Evolutionary conservation across 2,797 vertebrate species (phyloP), one percentile per base, ranked within the genome.

Genomic region (Agapornis canus): DNA sequence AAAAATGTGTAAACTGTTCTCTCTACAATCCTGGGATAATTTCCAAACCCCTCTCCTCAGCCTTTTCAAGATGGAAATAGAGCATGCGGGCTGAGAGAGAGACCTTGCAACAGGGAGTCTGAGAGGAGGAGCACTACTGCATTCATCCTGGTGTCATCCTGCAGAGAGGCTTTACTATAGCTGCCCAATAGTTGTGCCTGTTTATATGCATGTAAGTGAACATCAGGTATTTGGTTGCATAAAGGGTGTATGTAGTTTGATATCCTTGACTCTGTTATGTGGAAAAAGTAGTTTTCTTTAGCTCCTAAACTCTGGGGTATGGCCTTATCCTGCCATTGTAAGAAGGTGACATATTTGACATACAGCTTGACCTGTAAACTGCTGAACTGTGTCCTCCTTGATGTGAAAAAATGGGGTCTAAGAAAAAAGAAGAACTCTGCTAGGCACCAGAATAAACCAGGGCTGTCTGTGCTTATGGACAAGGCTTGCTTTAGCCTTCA

Each of bases 111-210:
- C 51, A n/a, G 26, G n/a, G 18, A 76, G 10, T 15, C 27, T 37
- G 51, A 45, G 63, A 16, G 0, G 9, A 64, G 63, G 70, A 75
- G 77, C 37, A 31, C 35, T 52, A 16, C 73, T 0, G 0, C 0
- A 0, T 35, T 72, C 6, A 2, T 2, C 8, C 63, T 0, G 0
- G 14, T 8, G 68, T 32, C 2, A 4, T n/a, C 16, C 39, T 47
- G 49, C 0, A 0, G 45, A 42, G 61, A 54, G 64, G 42, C 59
- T 84, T 64, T 31, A 4, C 47, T 5, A 0, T 2, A 23, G 65
- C 42, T 56, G 35, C 23, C n/a, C 10, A 0, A 4, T 9, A 6
- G 5, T 15, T 51, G 18, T 63, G 68, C 29, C 63, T 9, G 4
- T 52, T 29, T 26, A n/a, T 71, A 2, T 23, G 1, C 0, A 0